A percentile compares a stretch with the other conserved stretches of the same genome.
phyloP scores from a whole-genome alignment of 2,797 vertebrate genomes.

The Agapornis canus region DNA sequence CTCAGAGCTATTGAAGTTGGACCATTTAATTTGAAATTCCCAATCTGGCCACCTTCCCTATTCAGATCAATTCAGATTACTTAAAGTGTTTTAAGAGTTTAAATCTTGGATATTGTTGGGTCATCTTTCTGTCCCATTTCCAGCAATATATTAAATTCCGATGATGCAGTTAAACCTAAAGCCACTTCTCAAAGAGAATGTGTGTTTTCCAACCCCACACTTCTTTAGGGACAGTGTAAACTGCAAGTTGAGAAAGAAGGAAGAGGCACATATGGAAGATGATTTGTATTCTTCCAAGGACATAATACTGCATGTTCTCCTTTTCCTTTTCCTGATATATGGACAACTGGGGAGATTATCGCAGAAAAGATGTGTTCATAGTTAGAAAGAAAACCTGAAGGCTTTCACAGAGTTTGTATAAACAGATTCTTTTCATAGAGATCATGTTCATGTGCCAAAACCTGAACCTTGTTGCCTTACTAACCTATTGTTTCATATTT shows the following conservation, averaged over 20 bases:
- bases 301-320: not conserved
- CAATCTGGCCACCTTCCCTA: rapidly evolving
- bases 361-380: not conserved
- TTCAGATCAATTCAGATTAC: not conserved
- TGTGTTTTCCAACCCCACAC: not conserved
- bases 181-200: not conserved
- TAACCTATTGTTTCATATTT: not conserved
- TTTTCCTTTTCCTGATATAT: not conserved
- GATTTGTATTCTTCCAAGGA: not conserved
- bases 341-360: not conserved
- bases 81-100: not conserved
- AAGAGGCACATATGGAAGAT: not conserved
- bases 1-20: not conserved
- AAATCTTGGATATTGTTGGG: not conserved
- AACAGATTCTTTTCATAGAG: not conserved
- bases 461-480: not conserved
- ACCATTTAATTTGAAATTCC: not conserved
- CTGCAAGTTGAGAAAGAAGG: not conserved
- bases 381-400: not conserved
- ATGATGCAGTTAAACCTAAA: not conserved
- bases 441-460: not conserved
- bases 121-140: not conserved
- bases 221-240: not conserved
- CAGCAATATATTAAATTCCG: not conserved
- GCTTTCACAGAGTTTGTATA: not conserved